These are phyloP conservation scores for Temnopleurus reevesii DNA, from an alignment of 53 echinoderm and acorn worm genomes.

Conservation along the genomic window DNA sequence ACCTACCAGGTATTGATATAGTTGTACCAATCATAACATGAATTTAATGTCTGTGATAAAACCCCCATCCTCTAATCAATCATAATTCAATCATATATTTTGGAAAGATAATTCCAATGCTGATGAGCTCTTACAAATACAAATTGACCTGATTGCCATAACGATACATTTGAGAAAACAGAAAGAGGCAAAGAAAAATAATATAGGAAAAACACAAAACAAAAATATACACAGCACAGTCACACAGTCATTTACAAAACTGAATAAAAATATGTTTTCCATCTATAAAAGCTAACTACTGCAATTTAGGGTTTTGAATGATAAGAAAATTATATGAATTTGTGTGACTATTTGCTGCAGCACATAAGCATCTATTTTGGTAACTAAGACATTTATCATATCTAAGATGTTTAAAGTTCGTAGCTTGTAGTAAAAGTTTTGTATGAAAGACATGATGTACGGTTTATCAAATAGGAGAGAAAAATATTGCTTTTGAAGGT, in stretches of 20 bases:
- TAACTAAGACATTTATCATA: not conserved
- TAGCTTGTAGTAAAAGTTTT: not conserved
- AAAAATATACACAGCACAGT: conserved; percentile 32
- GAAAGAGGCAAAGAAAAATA: not conserved
- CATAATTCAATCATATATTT: too few species aligned
- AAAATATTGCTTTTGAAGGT: not conserved
- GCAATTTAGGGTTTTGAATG: not conserved
- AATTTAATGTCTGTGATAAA: too few species aligned
- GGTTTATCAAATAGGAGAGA: not conserved
- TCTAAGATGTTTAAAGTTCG: not conserved
- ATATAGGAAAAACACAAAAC: conserved; percentile 12
- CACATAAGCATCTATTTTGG: not conserved
- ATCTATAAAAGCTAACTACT: not conserved
- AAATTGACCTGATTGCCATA: not conserved
- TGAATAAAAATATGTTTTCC: not conserved
- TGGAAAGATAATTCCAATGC: too few species aligned
- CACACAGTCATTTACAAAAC: not conserved
- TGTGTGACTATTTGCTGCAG: not conserved
- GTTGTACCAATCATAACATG: too few species aligned
- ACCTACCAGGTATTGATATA: too few species aligned
- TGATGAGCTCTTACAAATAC: too few species aligned
- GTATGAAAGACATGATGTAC: conserved; percentile 6
- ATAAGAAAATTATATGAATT: not conserved
- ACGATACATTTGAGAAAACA: not conserved
- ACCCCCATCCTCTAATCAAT: too few species aligned